Percentiles rank a stretch among this genome's conserved stretches.
phyloP scores from a whole-genome alignment of 2,888 invertebrate genomes.

The Flexamia atlantica region DNA sequence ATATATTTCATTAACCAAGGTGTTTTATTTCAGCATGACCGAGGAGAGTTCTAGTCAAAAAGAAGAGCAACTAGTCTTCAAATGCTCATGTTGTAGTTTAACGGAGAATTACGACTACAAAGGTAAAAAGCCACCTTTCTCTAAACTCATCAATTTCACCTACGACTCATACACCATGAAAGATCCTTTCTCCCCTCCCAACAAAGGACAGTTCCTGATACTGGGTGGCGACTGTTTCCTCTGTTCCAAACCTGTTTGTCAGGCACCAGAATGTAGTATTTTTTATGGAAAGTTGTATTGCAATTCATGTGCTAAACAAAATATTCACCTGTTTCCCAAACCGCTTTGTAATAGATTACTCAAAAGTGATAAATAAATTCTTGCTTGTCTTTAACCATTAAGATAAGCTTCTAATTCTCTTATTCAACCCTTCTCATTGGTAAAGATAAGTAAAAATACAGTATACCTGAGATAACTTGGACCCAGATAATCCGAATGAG shows the following conservation, averaged over 20 bases:
- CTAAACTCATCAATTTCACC: conserved; percentile 81
- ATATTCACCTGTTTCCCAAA: conserved; percentile 81
- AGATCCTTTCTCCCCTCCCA: conserved; percentile 89
- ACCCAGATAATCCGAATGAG: too few relatives aligned
- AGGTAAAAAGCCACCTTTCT: conserved; percentile 86
- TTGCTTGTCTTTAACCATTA: too few relatives aligned
- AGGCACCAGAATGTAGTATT: conserved; percentile 86
- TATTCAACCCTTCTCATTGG: too few relatives aligned
- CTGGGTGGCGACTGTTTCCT: conserved; percentile 86
- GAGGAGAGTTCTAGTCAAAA: conserved; percentile 3
- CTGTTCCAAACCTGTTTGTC: conserved; percentile 85
- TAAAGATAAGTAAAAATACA: too few relatives aligned
- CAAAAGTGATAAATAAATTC: conserved; percentile 30
- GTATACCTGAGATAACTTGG: too few relatives aligned
- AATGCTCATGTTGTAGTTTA: conserved; percentile 82
- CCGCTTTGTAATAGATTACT: conserved; percentile 76
- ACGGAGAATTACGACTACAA: conserved; percentile 86
- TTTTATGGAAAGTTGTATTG: conserved; percentile 89
- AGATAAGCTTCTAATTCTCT: too few relatives aligned
- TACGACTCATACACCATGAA: conserved; percentile 90
- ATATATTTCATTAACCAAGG: too few relatives aligned
- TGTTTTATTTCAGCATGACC: conserved; percentile 11
- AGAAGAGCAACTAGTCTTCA: conserved; percentile 75
- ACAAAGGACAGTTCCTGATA: conserved; percentile 86
- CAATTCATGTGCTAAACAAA: conserved; percentile 81